A percentile compares a stretch with the other conserved stretches of the same genome.
Conservation (phyloP, 1,140 invertebrate species). For the Micrasema longulum region DNA sequence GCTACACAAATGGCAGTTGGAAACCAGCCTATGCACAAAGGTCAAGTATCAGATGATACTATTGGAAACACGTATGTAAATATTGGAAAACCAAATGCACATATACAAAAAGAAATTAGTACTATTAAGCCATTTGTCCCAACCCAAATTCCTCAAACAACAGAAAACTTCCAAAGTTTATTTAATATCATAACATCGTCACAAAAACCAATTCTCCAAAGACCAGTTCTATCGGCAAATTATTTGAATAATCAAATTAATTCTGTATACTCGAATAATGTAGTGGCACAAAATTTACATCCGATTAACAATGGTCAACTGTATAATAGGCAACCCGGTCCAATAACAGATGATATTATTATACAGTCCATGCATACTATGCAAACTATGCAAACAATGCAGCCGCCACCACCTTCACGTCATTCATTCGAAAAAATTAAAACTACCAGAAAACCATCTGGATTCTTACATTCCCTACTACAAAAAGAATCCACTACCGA, state of each 20-base stretch:
- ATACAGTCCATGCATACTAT: slow-evolving; percentile 61
- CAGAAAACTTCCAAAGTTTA: slow-evolving; percentile 3
- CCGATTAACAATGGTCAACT: slow-evolving; percentile 49
- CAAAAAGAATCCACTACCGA: slow-evolving; percentile 57
- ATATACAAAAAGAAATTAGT: slow-evolving; percentile 56
- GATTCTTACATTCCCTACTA: slow-evolving; percentile 56
- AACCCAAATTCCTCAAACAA: background rate
- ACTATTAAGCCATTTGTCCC: slow-evolving; percentile 33
- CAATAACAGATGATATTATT: slow-evolving; percentile 51
- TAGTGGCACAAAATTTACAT: slow-evolving; percentile 15
- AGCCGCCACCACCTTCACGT: slow-evolving; percentile 60
- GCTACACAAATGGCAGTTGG: slow-evolving; percentile 52
- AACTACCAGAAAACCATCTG: slow-evolving; percentile 54
- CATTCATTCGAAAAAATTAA: slow-evolving; percentile 58
- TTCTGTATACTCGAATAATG: slow-evolving; percentile 43
- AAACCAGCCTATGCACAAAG: slow-evolving; percentile 57
- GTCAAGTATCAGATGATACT: slow-evolving; percentile 61
- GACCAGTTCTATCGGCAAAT: slow-evolving; percentile 37
- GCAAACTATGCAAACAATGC: slow-evolving; percentile 67
- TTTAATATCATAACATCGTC: background rate
- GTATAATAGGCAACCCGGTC: slow-evolving; percentile 48
- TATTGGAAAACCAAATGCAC: slow-evolving; percentile 63
- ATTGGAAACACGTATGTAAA: slow-evolving; percentile 62
- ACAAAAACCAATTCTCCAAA: slow-evolving; percentile 36
- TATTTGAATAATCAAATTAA: slow-evolving; percentile 51